These are phyloP conservation scores for Cybosia mesomella DNA, from an alignment of 2,888 invertebrate species.

Conservation along the genomic window DNA sequence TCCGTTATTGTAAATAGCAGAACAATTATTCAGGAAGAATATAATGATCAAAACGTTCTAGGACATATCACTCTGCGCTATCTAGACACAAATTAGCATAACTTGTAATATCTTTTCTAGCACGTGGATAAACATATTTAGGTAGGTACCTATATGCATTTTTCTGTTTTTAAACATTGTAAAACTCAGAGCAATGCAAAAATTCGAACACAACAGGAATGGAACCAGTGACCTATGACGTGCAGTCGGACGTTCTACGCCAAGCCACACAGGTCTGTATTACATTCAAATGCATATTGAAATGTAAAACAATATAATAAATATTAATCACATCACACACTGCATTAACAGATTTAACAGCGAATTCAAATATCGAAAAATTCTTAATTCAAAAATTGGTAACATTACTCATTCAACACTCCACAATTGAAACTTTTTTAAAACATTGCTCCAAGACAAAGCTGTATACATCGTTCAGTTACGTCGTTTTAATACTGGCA, in stretches of 20 bases:
- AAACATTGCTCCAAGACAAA: constrained; percentile 34
- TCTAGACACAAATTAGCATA: neutral
- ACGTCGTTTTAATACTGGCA: constrained; percentile 36
- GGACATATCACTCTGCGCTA: neutral
- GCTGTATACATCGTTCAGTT: constrained; percentile 37
- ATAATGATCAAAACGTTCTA: neutral
- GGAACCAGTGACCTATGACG: too few species aligned
- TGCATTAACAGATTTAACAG: neutral
- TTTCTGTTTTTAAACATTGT: too few species aligned
- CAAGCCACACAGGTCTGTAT: neutral
- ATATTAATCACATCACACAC: neutral
- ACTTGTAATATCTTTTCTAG: too few species aligned
- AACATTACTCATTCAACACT: constrained; percentile 28
- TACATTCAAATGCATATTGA: neutral
- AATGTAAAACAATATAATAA: neutral
- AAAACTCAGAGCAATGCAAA: too few species aligned
- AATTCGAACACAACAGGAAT: neutral
- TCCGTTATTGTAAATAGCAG: neutral
- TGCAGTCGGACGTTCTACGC: neutral
- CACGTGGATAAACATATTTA: too few species aligned
- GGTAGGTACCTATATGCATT: too few species aligned
- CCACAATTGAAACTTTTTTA: constrained; percentile 25
- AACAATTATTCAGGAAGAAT: neutral
- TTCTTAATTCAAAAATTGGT: constrained; percentile 18
- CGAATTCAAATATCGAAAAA: neutral